These are phyloP conservation scores for Temnothorax unifasciatus DNA, from an alignment of 2,888 invertebrate species.

Conservation along the genomic window DNA sequence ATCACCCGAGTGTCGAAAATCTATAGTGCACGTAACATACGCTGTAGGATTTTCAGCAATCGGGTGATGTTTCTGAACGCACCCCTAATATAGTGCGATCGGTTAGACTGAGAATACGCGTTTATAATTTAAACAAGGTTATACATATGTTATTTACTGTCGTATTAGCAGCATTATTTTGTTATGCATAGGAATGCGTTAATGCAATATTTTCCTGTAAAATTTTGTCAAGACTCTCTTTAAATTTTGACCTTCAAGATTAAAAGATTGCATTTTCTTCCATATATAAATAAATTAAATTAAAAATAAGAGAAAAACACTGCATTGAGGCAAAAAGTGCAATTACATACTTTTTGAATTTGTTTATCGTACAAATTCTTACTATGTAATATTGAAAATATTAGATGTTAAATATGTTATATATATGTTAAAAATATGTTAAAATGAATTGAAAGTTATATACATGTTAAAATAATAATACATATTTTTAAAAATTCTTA, in stretches of 20 bases:
- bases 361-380: neutral
- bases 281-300: neutral
- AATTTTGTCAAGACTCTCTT: constrained; percentile 1
- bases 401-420: neutral
- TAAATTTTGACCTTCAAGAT: neutral
- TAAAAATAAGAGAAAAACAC: neutral
- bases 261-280: neutral
- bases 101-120: neutral
- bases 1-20: too few species aligned
- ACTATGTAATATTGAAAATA: neutral
- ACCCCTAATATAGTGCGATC: neutral
- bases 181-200: neutral
- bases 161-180: neutral
- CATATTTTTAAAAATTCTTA: neutral
- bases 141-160: neutral
- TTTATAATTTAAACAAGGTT: constrained; percentile 8
- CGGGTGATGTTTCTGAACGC: too few species aligned
- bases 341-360: neutral
- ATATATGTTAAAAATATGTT: neutral
- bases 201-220: neutral
- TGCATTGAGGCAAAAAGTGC: neutral
- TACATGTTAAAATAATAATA: constrained; percentile 12
- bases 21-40: too few species aligned
- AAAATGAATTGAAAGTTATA: neutral
- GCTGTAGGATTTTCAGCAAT: too few species aligned